Evolutionary conservation across 2,888 invertebrate genomes (phyloP).

Genomic region (Mellilla xanthometata): DNA sequence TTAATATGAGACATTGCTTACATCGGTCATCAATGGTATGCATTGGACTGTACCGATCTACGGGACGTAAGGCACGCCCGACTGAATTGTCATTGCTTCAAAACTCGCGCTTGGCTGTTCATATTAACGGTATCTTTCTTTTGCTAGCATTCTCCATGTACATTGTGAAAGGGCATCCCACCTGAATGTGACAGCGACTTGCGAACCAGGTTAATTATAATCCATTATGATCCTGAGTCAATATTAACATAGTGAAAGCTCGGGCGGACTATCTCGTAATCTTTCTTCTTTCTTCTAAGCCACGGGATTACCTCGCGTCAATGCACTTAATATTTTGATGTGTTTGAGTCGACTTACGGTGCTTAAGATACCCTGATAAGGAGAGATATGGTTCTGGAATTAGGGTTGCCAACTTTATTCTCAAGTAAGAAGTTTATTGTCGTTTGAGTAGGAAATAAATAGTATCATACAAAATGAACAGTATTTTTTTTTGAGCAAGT

Average conservation of each 20-base stretch:
- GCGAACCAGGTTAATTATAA: conserved; percentile 42
- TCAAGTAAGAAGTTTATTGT: too few species aligned
- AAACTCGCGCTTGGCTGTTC: too few species aligned
- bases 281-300: conserved; percentile 28
- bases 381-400: conserved; percentile 48
- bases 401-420: too few species aligned
- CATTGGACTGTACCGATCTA: too few species aligned
- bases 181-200: conserved; percentile 24
- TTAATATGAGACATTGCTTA: too few species aligned
- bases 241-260: conserved; percentile 35
- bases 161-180: conserved; percentile 20
- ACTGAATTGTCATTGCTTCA: too few species aligned
- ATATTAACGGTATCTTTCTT: conserved; percentile 4
- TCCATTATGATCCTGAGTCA: conserved; percentile 27
- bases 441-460: too few species aligned
- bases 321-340: conserved; percentile 41
- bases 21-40: too few species aligned
- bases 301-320: conserved; percentile 35
- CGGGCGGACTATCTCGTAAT: conserved; percentile 19
- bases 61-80: too few species aligned
- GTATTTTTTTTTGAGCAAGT: too few species aligned
- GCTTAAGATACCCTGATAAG: conserved; percentile 45
- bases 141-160: conserved; percentile 10
- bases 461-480: too few species aligned
- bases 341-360: conserved; percentile 35